Percentiles rank a stretch among this genome's conserved stretches.
Evolutionary conservation across 2,888 invertebrate species (phyloP).

Genomic region (Lasiommata megera): DNA sequence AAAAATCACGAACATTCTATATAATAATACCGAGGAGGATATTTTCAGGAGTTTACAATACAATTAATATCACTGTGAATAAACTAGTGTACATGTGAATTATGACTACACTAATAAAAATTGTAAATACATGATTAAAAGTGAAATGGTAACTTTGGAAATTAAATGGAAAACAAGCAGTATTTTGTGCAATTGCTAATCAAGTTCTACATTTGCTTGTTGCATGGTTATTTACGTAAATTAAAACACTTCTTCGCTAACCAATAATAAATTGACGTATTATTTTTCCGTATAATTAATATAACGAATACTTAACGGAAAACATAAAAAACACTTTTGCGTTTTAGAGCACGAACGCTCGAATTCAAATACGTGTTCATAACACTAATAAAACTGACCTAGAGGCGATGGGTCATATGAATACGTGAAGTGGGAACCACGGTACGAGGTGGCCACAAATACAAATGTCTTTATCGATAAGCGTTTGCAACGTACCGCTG

Average conservation of each 20-base stretch:
- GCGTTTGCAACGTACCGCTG: too few relatives aligned
- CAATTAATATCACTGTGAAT: conserved; percentile 67
- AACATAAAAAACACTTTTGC: conserved; percentile 13
- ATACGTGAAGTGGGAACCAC: too few relatives aligned
- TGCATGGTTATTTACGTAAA: not conserved
- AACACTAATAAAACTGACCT: conserved; percentile 5
- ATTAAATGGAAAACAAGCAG: conserved; percentile 33
- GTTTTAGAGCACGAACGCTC: conserved; percentile 17
- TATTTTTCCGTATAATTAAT: not conserved
- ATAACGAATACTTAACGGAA: conserved; percentile 11
- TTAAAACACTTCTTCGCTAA: not conserved
- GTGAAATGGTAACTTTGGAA: conserved; percentile 62
- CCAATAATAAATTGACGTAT: not conserved
- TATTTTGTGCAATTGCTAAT: conserved; percentile 44
- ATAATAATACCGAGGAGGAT: conserved; percentile 10
- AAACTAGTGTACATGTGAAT: conserved; percentile 44
- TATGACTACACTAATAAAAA: conserved; percentile 16
- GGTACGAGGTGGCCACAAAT: too few relatives aligned
- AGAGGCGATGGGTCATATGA: not conserved
- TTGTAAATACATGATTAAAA: conserved; percentile 41
- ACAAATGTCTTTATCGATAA: too few relatives aligned
- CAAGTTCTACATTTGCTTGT: not conserved
- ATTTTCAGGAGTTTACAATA: conserved; percentile 46
- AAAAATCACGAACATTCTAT: conserved; percentile 6
- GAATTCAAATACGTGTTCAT: conserved; percentile 7